Conservation (phyloP, 2,888 invertebrate genomes). For the Leistus spinibarbis region DNA sequence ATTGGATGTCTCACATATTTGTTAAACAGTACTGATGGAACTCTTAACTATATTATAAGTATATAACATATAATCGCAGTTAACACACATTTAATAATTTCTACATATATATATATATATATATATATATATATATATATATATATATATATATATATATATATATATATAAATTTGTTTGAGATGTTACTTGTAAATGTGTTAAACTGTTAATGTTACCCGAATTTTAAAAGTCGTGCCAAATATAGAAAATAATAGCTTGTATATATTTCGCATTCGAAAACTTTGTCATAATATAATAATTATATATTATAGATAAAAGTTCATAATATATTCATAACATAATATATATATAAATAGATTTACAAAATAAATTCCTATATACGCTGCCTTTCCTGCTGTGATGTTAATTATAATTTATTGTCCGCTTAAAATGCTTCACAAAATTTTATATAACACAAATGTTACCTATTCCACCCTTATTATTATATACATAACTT, state of each 20-base stretch:
- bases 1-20: neutral
- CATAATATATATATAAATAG: neutral
- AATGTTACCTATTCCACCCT: neutral
- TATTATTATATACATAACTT: too few species aligned
- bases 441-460: neutral
- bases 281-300: neutral
- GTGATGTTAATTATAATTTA: constrained; percentile 15
- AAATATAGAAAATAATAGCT: too few species aligned
- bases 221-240: too few species aligned
- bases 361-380: neutral
- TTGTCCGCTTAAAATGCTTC: neutral
- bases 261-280: too few species aligned
- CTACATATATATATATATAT: neutral
- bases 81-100: neutral
- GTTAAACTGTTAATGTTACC: too few species aligned
- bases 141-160: neutral
- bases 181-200: too few species aligned
- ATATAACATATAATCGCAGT: neutral
- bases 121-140: neutral
- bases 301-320: too few species aligned
- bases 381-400: constrained; percentile 29
- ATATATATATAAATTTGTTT: too few species aligned
- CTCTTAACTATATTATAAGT: neutral
- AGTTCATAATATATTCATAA: neutral
- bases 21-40: neutral